Base-by-base conservation (phyloP, 2,888 invertebrate species). In the Andrena flavipes region DNA sequence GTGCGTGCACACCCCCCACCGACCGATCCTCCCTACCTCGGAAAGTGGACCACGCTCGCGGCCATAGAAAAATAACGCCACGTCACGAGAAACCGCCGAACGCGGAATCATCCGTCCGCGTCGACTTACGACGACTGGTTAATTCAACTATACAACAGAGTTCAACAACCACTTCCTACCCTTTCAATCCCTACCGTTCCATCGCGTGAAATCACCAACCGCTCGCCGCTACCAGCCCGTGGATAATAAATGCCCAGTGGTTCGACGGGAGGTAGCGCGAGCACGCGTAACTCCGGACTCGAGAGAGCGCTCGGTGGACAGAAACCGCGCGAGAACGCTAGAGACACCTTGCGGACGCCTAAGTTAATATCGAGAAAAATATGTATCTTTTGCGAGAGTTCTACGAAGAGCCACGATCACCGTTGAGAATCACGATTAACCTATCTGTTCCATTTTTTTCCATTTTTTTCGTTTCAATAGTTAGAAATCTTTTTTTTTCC, bases 191-290 rank as follows among this genome's bases (percentile, higher is more conserved):
- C 8, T 13, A 30, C n/a, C 30, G n/a, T n/a, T 20, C 42, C 16
- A 0, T 48, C 26, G 56, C 42, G 16, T 16, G 42, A 42, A 42
- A 56, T 63, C 68, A 63, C 62, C 73, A 72, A 72, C 72, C 80
- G 84, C 70, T 86, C 73, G 80, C 65, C 80, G 75, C 80, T 81
- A 75, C 80, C 79, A 83, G 84, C 78, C 79, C 84, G 85, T 85
- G 80, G 84, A 80, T 87, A 82, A 89, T 82, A 87, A 89, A 89
- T 89, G 89, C 88, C 89, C 89, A 88, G 82, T 85, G 81, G 84
- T 89, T 59, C 68, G 68, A 76, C 74, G 77, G 63, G 59, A 26
- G 84, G 64, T 67, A 68, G 49, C 20, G 72, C 68, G 77, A 62
- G 63, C 71, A 30, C 56, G 23, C 42, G 42, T 42, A 16, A 42